Evolutionary conservation across 2,888 invertebrate species (phyloP), one percentile per base, ranked within the genome.

Genomic region (Malthinus seriepunctatus): DNA sequence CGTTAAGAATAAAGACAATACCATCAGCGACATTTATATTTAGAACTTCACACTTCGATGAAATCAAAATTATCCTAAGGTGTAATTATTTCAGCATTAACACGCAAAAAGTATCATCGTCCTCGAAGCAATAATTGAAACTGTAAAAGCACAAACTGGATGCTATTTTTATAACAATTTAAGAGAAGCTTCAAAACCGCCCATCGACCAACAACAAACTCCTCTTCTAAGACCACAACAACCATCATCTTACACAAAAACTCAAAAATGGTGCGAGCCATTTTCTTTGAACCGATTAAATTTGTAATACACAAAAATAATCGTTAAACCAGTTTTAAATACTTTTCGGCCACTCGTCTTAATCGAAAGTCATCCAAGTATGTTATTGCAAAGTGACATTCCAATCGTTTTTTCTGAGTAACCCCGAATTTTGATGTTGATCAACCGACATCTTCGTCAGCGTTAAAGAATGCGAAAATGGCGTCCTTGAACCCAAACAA

Each of bases 371-470:
- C 52, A 58, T 48, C 52, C 46, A 50, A 58, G 48, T 58, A 52
- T 58, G 53, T 44, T 44, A 58, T 58, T 44, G 53, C 51, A 35
- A 57, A 39, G 50, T 44, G 47, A 55, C 60, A 60, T 60, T 56
- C 60, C 60, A 23, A 56, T 8, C 47, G 55, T 60, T 60, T 54
- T 38, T 49, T 51, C 47, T 55, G 60, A 60, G 60, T 60, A 52
- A 60, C 55, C 55, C 52, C 51, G 49, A 60, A 60, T 60, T 60
- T 51, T 51, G 51, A 56, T 56, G 50, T 32, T 35, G 52, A 33
- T 34, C 58, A 47, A 37, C 46, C 47, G 46, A 55, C 55, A 50
- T 51, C 37, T 33, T 51, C 46, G 54, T 54, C 50, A 51, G 42
- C 54, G 39, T 38, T 31, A 52, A 60, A 50, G 60, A 60, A 60